phyloP scores from a whole-genome alignment of 2,888 invertebrate species.

The Ferrisia virgata region DNA sequence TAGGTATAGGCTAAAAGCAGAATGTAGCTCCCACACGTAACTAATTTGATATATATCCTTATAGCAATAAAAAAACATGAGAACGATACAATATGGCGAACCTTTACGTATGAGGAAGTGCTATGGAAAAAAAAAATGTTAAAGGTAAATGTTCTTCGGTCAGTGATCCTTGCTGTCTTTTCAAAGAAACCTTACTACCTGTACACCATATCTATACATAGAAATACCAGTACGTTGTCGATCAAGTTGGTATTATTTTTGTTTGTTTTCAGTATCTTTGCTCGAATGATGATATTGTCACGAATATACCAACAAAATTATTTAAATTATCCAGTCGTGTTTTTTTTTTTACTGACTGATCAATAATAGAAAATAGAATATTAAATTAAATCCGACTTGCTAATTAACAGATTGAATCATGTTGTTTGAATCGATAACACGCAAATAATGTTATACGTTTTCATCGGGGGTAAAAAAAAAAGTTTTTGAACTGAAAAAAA shows the following conservation, averaged over 20 bases:
- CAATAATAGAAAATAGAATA: constrained; percentile 16
- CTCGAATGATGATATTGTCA: constrained; percentile 15
- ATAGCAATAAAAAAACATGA: background rate
- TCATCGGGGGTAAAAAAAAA: background rate
- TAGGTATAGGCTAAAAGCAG: background rate
- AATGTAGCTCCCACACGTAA: background rate
- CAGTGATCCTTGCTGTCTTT: background rate
- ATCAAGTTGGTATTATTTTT: background rate
- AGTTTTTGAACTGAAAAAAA: background rate
- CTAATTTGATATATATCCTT: constrained; percentile 4
- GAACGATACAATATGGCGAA: background rate
- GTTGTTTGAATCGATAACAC: background rate
- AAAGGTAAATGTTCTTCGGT: constrained; percentile 19
- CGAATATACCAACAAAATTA: background rate
- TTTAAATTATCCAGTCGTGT: background rate
- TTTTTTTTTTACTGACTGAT: background rate
- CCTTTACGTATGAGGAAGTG: background rate
- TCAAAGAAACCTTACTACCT: constrained; percentile 5
- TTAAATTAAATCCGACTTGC: constrained; percentile 6
- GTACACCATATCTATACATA: background rate
- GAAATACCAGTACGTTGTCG: no score
- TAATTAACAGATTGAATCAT: constrained; percentile 11
- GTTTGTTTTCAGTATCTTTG: background rate
- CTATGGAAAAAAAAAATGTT: background rate
- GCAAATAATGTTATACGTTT: background rate